Conservation (phyloP, 2,888 invertebrate genomes). For the Patella ulyssiponensis region DNA sequence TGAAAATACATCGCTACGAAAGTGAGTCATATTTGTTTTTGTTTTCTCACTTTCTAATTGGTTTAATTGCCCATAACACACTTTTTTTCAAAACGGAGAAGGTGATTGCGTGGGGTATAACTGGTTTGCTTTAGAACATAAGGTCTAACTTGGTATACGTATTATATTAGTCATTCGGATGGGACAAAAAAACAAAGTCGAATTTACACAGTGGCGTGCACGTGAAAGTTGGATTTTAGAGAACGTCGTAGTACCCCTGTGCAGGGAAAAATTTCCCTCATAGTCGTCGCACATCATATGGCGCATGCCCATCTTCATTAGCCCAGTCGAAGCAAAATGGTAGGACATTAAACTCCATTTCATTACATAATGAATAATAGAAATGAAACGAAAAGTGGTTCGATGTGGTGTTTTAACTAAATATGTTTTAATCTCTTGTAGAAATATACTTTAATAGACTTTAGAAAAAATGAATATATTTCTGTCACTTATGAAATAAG, state of each 20-base stretch:
- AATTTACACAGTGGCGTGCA: background rate
- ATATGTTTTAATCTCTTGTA: too few relatives aligned
- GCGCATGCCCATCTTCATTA: background rate
- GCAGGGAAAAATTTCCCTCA: too few relatives aligned
- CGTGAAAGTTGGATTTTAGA: background rate
- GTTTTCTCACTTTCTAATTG: too few relatives aligned
- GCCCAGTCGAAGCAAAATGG: background rate
- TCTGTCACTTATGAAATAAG: too few relatives aligned
- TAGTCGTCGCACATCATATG: too few relatives aligned
- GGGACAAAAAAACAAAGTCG: background rate
- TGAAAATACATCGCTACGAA: constrained; percentile 60
- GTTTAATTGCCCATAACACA: too few relatives aligned
- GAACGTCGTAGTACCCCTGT: too few relatives aligned
- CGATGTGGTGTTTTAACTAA: too few relatives aligned
- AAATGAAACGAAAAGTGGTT: too few relatives aligned
- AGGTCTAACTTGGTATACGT: too few relatives aligned
- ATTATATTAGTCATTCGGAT: background rate
- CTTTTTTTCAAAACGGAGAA: background rate
- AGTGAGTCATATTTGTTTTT: constrained; percentile 52
- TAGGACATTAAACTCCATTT: constrained; percentile 1
- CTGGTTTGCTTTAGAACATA: background rate
- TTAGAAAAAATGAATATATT: too few relatives aligned
- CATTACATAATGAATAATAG: background rate
- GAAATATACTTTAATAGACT: too few relatives aligned
- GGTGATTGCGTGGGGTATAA: background rate